Percentiles rank a stretch among this genome's conserved stretches.
Conservation (phyloP, 2,888 invertebrate genomes). For the Sclerodermus sp. region DNA sequence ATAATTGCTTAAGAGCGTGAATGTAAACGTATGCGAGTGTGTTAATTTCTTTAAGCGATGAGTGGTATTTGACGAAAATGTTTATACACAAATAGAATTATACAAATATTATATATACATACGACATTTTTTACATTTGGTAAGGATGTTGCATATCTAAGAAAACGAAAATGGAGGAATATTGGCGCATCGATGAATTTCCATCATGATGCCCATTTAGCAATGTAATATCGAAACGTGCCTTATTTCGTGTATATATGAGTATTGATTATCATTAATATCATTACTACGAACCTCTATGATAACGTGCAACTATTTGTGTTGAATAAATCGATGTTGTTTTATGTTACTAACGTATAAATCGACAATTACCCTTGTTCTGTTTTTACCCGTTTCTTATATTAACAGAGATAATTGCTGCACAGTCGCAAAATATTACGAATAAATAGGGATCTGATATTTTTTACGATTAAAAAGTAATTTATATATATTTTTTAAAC, state of each 20-base stretch:
- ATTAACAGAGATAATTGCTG: too few species aligned
- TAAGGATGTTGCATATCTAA: slow-evolving; percentile 52
- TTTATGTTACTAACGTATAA: slow-evolving; percentile 43
- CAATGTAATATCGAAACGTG: slow-evolving; percentile 56
- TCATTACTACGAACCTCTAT: slow-evolving; percentile 47
- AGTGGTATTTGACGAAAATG: slow-evolving; percentile 27
- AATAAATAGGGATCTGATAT: too few species aligned
- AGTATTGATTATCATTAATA: slow-evolving; percentile 43
- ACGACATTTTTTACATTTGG: slow-evolving; percentile 52
- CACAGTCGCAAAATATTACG: too few species aligned
- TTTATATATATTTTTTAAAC: too few species aligned
- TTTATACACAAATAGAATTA: slow-evolving; percentile 37
- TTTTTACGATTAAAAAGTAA: too few species aligned
- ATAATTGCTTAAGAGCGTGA: not conserved
- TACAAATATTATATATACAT: slow-evolving; percentile 31
- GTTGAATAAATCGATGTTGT: slow-evolving; percentile 57
- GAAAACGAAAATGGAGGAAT: slow-evolving; percentile 33
- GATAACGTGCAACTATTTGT: slow-evolving; percentile 53
- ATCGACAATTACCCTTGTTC: not conserved
- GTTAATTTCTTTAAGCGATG: slow-evolving; percentile 2
- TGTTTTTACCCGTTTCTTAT: not conserved
- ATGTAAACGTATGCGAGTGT: not conserved
- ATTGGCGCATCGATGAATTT: slow-evolving; percentile 22
- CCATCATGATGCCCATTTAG: slow-evolving; percentile 40
- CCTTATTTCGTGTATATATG: slow-evolving; percentile 53